Percentiles rank a stretch among this genome's conserved stretches.
Evolutionary conservation across 2,888 invertebrate species (phyloP).

Genomic region (Callosobruchus maculatus): DNA sequence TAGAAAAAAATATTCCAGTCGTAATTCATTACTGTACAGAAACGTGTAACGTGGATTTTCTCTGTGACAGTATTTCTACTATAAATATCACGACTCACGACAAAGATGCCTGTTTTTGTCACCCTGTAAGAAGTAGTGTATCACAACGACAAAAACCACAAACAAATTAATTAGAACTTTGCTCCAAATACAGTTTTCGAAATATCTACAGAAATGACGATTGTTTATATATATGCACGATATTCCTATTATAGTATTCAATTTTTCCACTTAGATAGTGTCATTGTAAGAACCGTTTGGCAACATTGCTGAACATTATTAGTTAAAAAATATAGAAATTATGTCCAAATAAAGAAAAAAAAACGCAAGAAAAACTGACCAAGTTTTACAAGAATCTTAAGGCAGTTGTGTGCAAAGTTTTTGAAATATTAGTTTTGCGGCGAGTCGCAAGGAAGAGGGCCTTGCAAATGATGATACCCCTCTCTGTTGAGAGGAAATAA

Average conservation of each 20-base stretch:
- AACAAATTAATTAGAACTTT: not conserved
- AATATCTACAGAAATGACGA: not conserved
- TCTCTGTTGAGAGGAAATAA: constrained; percentile 19
- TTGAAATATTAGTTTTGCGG: not conserved
- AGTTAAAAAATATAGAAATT: not conserved
- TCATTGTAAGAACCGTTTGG: constrained; percentile 8
- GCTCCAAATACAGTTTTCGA: not conserved
- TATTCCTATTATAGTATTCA: no score
- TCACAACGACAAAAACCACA: no score
- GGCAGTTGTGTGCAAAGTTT: not conserved
- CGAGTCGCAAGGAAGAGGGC: not conserved
- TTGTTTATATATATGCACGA: no score
- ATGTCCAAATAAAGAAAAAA: no score
- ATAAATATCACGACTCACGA: no score
- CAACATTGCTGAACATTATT: constrained; percentile 22
- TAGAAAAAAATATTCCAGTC: no score
- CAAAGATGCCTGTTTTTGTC: no score
- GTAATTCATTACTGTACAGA: no score
- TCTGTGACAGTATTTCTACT: no score
- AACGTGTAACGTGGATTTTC: no score
- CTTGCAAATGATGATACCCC: constrained; percentile 1
- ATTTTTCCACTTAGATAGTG: constrained; percentile 1
- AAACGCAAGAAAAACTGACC: not conserved
- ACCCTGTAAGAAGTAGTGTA: no score
- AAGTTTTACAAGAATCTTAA: not conserved